phyloP scores from a whole-genome alignment of 1,140 invertebrate genomes.

The Andricus grossulariae region DNA sequence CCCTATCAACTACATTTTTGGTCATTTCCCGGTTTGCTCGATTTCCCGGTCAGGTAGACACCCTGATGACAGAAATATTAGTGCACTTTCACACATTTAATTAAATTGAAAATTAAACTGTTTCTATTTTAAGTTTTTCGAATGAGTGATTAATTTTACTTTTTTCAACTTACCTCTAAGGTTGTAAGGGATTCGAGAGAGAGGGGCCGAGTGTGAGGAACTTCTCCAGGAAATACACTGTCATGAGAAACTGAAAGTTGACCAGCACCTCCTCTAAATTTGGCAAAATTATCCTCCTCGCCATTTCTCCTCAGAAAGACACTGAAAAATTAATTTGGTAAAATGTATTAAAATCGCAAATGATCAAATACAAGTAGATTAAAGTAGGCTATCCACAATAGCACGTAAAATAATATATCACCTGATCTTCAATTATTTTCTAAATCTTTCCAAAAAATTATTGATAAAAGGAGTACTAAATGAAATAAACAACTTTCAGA shows the following conservation, averaged over 20 bases:
- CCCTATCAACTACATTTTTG: no score
- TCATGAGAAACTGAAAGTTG: slow-evolving; percentile 85
- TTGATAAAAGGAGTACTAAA: background rate
- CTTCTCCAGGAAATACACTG: slow-evolving; percentile 84
- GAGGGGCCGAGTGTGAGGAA: slow-evolving; percentile 69
- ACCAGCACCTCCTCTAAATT: slow-evolving; percentile 64
- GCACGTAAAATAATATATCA: background rate
- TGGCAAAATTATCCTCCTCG: slow-evolving; percentile 65
- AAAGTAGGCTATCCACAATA: background rate
- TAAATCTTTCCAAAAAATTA: no score
- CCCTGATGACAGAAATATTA: no score
- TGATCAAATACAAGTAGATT: background rate
- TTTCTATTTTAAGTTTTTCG: background rate
- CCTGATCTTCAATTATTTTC: no score
- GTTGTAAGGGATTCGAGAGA: slow-evolving; percentile 68
- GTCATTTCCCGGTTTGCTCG: no score
- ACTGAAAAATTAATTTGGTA: slow-evolving; percentile 37
- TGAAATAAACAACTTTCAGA: background rate
- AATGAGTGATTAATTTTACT: background rate
- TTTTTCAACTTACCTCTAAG: slow-evolving; percentile 64
- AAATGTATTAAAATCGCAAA: background rate
- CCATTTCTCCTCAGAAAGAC: slow-evolving; percentile 50
- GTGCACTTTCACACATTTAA: no score
- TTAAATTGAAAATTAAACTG: no score
- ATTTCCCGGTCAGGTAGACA: no score